These are phyloP conservation scores for Agonopterix alstromeriana DNA, from an alignment of 2,888 invertebrate genomes.

Conservation along the genomic window DNA sequence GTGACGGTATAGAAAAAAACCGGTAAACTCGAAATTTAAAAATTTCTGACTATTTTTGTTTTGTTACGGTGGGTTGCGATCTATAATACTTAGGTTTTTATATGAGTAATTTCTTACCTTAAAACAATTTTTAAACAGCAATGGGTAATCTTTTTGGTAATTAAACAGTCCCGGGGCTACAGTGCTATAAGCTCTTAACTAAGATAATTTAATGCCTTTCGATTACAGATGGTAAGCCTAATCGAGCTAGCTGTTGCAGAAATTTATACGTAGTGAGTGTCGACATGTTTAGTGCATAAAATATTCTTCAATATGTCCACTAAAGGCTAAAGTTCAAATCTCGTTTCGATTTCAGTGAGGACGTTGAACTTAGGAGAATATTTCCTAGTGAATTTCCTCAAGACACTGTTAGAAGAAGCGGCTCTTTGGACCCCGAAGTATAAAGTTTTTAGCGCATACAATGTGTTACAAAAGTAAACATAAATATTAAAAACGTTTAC, in stretches of 20 bases:
- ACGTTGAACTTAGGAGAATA: conserved; percentile 57
- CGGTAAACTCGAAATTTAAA: too few relatives aligned
- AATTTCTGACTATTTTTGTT: too few relatives aligned
- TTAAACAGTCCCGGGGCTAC: too few relatives aligned
- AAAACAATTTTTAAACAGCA: too few relatives aligned
- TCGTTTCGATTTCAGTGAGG: conserved; percentile 43
- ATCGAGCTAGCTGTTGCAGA: conserved; percentile 29
- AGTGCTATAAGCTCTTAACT: conserved; percentile 4
- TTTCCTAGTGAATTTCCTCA: conserved; percentile 63
- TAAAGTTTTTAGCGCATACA: background rate
- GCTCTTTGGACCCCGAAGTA: conserved; percentile 54
- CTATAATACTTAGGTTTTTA: too few relatives aligned
- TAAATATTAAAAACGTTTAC: too few relatives aligned
- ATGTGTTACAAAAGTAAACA: too few relatives aligned
- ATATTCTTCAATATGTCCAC: conserved; percentile 2
- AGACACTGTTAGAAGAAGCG: conserved; percentile 54
- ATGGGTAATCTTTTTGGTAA: too few relatives aligned
- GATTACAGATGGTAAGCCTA: conserved; percentile 32
- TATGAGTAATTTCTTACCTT: too few relatives aligned
- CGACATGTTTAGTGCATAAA: conserved; percentile 1
- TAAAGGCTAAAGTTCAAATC: conserved; percentile 6
- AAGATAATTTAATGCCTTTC: conserved; percentile 1
- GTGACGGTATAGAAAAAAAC: too few relatives aligned
- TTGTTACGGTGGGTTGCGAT: too few relatives aligned
- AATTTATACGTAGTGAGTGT: conserved; percentile 63